Conservation (phyloP, 2,888 invertebrate species). For the Biston betularia region DNA sequence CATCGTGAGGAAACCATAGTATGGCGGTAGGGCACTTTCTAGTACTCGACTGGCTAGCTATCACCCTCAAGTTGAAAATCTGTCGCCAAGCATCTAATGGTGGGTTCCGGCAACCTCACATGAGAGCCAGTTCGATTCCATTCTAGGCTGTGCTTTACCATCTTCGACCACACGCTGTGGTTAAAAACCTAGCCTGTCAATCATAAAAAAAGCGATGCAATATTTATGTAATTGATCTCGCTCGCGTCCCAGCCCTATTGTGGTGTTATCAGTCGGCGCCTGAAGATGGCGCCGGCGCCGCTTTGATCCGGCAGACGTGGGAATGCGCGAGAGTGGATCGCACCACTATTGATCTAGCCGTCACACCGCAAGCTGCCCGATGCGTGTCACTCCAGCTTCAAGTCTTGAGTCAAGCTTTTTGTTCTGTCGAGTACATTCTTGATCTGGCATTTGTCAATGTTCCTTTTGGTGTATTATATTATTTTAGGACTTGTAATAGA, state of each 20-base stretch:
- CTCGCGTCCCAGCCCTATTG: conserved; percentile 35
- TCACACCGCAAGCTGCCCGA: conserved; percentile 6
- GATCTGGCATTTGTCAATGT: background rate
- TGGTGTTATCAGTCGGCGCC: conserved; percentile 45
- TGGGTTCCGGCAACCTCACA: no score
- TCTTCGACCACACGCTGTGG: no score
- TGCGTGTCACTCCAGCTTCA: background rate
- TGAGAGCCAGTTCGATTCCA: no score
- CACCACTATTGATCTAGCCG: conserved; percentile 20
- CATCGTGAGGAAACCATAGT: no score
- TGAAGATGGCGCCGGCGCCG: conserved; percentile 52
- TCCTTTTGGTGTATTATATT: background rate
- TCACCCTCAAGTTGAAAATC: no score
- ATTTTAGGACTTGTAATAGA: background rate
- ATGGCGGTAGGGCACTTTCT: no score
- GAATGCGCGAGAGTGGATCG: conserved; percentile 51
- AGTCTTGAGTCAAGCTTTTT: background rate
- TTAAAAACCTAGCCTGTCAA: no score
- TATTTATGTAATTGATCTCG: background rate
- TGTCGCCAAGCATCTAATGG: no score
- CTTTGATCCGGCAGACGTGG: conserved; percentile 54
- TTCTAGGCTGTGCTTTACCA: no score
- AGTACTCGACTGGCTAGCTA: no score
- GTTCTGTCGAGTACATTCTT: conserved; percentile 13
- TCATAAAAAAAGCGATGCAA: background rate